phyloP scores from a whole-genome alignment of 1,140 invertebrate species.

The Chelonus insularis region DNA sequence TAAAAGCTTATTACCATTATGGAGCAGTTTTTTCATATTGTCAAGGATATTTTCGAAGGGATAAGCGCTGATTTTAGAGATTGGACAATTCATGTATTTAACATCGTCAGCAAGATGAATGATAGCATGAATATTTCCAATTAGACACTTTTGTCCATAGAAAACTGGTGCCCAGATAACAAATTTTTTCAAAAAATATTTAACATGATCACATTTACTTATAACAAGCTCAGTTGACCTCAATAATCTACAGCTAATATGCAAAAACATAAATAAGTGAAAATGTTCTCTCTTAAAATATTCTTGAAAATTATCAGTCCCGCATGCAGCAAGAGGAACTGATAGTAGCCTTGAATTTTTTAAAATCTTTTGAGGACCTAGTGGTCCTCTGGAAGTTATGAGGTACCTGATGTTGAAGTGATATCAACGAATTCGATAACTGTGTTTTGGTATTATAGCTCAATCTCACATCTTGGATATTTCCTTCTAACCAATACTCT shows the following conservation, averaged over 20 bases:
- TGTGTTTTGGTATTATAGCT: conserved; percentile 1
- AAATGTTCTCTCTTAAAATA: conserved; percentile 25
- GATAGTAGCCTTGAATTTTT: no score
- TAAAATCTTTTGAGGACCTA: no score
- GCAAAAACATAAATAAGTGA: conserved; percentile 34
- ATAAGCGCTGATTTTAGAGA: conserved; percentile 11
- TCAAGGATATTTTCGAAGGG: conserved; percentile 24
- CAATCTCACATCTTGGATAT: not conserved
- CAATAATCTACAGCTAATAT: conserved; percentile 29
- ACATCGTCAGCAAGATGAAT: conserved; percentile 30
- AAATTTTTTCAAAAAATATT: conserved; percentile 28
- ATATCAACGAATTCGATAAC: conserved; percentile 3
- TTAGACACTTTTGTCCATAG: conserved; percentile 24
- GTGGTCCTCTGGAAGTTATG: no score
- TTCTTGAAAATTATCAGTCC: conserved; percentile 31
- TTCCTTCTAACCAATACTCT: conserved; percentile 19
- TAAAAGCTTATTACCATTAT: conserved; percentile 11
- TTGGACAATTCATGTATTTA: conserved; percentile 11
- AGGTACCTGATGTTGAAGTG: no score
- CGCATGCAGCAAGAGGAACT: conserved; percentile 31
- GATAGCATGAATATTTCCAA: conserved; percentile 33
- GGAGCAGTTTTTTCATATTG: conserved; percentile 14
- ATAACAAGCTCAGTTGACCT: conserved; percentile 20
- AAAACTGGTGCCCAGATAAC: conserved; percentile 18
- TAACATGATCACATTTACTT: conserved; percentile 21